Evolutionary conservation across 2,888 invertebrate species (phyloP).

Genomic region (Papilio gigon): DNA sequence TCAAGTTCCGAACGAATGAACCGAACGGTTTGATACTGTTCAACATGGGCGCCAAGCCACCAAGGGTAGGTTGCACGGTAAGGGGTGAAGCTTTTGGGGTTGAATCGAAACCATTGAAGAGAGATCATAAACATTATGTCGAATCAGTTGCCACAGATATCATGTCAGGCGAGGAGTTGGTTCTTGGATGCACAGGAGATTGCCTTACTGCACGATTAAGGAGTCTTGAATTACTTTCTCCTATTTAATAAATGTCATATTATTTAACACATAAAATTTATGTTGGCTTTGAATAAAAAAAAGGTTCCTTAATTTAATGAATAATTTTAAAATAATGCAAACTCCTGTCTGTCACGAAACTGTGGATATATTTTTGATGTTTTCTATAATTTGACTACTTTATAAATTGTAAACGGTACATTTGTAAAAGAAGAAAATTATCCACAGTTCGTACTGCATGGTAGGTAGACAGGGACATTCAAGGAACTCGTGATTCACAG

Average conservation of each 20-base stretch:
- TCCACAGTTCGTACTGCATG: constrained; percentile 70
- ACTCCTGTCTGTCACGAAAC: constrained; percentile 54
- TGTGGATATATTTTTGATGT: constrained; percentile 55
- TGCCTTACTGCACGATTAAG: constrained; percentile 37
- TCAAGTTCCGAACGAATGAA: constrained; percentile 97
- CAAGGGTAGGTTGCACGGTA: constrained; percentile 87
- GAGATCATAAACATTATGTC: constrained; percentile 55
- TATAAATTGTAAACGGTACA: background rate
- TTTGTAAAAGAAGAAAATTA: constrained; percentile 40
- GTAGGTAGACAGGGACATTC: constrained; percentile 59
- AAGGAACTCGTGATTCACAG: constrained; percentile 55
- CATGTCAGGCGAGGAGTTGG: constrained; percentile 22
- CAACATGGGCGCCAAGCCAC: constrained; percentile 91
- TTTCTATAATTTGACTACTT: constrained; percentile 26
- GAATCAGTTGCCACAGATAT: constrained; percentile 23
- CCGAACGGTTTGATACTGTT: constrained; percentile 96
- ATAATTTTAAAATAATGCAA: constrained; percentile 47
- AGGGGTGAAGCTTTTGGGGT: constrained; percentile 83
- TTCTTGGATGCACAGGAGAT: constrained; percentile 43
- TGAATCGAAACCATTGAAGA: constrained; percentile 58
- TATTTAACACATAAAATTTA: background rate
- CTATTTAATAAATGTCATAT: too few relatives aligned
- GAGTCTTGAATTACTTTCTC: constrained; percentile 42
- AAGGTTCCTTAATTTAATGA: constrained; percentile 36
- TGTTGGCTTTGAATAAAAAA: constrained; percentile 4